A percentile compares a stretch with the other conserved stretches of the same genome.
phyloP scores from a whole-genome alignment of 1,140 invertebrate species.

The Linepithema humile region DNA sequence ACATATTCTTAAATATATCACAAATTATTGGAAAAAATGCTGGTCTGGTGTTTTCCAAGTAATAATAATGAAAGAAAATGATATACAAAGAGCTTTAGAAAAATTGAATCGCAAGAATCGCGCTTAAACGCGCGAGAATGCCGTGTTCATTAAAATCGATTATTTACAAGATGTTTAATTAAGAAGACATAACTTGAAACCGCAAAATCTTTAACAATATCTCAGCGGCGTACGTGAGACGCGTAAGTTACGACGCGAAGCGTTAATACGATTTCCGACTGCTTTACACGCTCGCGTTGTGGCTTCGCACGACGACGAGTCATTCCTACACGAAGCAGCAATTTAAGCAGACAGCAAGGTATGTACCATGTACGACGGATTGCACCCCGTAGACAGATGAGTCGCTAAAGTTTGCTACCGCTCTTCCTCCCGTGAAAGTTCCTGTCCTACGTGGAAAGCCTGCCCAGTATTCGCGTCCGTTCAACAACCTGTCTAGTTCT shows the following conservation, averaged over 20 bases:
- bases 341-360: slow-evolving; percentile 35
- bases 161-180: not conserved
- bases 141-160: not conserved
- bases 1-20: too few relatives aligned
- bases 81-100: not conserved
- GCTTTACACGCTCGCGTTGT: slow-evolving; percentile 21
- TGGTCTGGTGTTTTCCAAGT: not conserved
- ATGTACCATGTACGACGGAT: slow-evolving; percentile 33
- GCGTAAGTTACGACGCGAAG: not conserved
- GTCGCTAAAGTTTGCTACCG: slow-evolving; percentile 27
- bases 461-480: slow-evolving; percentile 33
- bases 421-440: slow-evolving; percentile 24
- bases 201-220: slow-evolving; percentile 9
- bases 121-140: not conserved
- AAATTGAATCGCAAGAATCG: not conserved
- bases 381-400: slow-evolving; percentile 38
- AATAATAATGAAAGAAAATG: not conserved
- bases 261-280: slow-evolving; percentile 45
- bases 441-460: slow-evolving; percentile 17
- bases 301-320: slow-evolving; percentile 40
- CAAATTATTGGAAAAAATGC: not conserved
- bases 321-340: slow-evolving; percentile 44
- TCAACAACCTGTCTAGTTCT: slow-evolving; percentile 28
- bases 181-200: not conserved
- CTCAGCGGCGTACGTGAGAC: not conserved